Percentiles rank a stretch among this genome's conserved stretches.
Evolutionary conservation across 2,113 vertebrate species (phyloP).

Genomic region (Chionodraco myersi): DNA sequence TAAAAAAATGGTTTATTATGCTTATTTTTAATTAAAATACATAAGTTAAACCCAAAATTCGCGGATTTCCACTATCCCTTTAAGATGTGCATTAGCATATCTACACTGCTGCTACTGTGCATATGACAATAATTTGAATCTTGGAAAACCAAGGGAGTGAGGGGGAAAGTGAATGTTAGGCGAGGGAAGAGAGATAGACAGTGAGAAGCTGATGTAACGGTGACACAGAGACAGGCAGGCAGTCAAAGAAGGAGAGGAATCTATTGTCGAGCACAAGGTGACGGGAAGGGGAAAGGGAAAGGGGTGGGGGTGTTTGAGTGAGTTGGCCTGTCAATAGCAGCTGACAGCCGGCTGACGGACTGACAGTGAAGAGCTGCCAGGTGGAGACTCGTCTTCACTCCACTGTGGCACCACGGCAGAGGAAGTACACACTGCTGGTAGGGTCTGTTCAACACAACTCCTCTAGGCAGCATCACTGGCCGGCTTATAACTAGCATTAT

Average conservation of each 20-base stretch:
- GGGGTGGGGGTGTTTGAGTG: background rate
- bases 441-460: conserved; percentile 32
- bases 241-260: conserved; percentile 55
- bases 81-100: too few species aligned
- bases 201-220: conserved; percentile 33
- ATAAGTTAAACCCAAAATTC: too few species aligned
- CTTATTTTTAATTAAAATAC: too few species aligned
- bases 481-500: background rate
- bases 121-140: too few species aligned
- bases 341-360: conserved; percentile 64
- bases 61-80: too few species aligned
- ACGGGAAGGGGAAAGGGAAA: conserved; percentile 40
- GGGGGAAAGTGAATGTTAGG: conserved; percentile 25
- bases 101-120: too few species aligned
- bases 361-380: conserved; percentile 56
- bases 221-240: conserved; percentile 57
- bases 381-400: conserved; percentile 68
- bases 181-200: conserved; percentile 33
- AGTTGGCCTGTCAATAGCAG: conserved; percentile 45
- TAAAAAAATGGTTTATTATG: too few species aligned
- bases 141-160: background rate
- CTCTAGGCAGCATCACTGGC: conserved; percentile 13
- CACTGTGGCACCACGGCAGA: conserved; percentile 61
- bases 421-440: conserved; percentile 21
- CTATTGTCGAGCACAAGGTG: conserved; percentile 49